Evolutionary conservation across 2,888 invertebrate species (phyloP).

Genomic region (Phasia obesa): DNA sequence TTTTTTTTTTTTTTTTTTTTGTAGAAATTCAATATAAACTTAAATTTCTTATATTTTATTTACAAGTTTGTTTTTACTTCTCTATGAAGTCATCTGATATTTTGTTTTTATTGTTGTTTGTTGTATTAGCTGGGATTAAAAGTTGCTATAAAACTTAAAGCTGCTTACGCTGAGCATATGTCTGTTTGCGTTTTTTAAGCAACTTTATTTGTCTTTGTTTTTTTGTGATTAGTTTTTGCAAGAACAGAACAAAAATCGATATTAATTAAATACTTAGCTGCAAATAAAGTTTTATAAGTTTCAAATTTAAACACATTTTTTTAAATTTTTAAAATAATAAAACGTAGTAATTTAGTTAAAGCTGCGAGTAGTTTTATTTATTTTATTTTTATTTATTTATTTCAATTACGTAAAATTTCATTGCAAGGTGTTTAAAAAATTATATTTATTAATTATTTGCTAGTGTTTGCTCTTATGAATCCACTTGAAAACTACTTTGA

Average conservation of each 20-base stretch:
- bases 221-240: not conserved
- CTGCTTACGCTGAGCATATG: slow-evolving; percentile 28
- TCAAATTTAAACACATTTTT: not conserved
- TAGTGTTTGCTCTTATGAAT: slow-evolving; percentile 46
- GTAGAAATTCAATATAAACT: too few species aligned
- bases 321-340: too few species aligned
- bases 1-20: slow-evolving; percentile 7
- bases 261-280: slow-evolving; percentile 28
- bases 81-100: not conserved
- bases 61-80: not conserved
- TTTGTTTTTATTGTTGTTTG: slow-evolving; percentile 16
- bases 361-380: not conserved
- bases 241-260: slow-evolving; percentile 29
- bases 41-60: not conserved
- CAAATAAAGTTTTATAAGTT: not conserved
- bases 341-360: too few species aligned
- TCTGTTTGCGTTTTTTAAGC: slow-evolving; percentile 8
- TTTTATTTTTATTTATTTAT: slow-evolving; percentile 7
- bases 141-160: slow-evolving; percentile 40
- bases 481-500: slow-evolving; percentile 59
- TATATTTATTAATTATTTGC: not conserved
- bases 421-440: not conserved
- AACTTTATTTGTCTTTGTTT: slow-evolving; percentile 8
- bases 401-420: not conserved
- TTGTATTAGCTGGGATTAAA: slow-evolving; percentile 49